phyloP scores from a whole-genome alignment of 2,797 vertebrate species.

The Harpagifer antarcticus region DNA sequence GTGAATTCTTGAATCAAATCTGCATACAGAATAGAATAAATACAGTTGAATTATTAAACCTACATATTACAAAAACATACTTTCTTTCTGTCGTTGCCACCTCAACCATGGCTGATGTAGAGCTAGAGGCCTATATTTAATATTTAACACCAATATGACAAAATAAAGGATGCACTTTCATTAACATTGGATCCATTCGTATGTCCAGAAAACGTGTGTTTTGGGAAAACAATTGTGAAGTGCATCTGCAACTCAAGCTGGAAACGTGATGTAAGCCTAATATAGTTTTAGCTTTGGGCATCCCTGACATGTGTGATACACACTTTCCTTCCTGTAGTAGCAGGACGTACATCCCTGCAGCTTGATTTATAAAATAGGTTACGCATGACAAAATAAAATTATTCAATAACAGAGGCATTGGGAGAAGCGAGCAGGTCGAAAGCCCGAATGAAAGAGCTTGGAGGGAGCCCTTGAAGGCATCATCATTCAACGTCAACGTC shows the following conservation, averaged over 20 bases:
- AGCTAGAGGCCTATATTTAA: neutral
- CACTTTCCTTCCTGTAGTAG: neutral
- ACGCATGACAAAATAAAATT: too few relatives aligned
- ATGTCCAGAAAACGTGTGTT: neutral
- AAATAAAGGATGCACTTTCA: neutral
- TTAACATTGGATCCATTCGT: neutral
- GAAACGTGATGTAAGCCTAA: neutral
- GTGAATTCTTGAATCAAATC: neutral
- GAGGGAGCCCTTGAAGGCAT: conserved; percentile 48
- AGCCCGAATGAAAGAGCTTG: conserved; percentile 10
- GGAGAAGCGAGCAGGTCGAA: neutral
- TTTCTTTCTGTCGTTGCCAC: neutral
- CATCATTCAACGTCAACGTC: conserved; percentile 44
- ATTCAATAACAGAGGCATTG: neutral
- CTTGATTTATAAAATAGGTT: neutral
- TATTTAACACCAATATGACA: neutral
- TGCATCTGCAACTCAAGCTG: neutral
- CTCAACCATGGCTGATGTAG: neutral
- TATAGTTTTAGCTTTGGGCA: neutral
- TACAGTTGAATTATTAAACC: neutral
- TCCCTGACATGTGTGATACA: neutral
- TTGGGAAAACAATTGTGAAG: neutral
- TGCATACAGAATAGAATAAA: neutral
- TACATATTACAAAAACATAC: neutral
- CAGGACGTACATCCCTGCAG: neutral